These are phyloP conservation scores for Nannobrachium achirus DNA, from an alignment of 2,113 vertebrate species.

Conservation along the genomic window DNA sequence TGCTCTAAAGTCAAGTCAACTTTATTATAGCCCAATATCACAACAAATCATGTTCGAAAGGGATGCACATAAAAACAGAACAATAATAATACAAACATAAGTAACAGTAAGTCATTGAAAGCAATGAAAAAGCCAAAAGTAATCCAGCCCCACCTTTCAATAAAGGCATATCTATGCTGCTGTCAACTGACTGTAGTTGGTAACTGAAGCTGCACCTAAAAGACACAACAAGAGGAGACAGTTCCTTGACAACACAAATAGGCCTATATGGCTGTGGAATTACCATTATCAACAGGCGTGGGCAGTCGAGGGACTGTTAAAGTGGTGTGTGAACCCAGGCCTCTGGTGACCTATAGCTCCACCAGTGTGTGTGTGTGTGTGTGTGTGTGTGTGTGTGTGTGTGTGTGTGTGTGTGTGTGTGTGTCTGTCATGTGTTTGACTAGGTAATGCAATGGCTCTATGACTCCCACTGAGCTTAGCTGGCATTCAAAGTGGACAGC, in stretches of 20 bases:
- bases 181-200: no score
- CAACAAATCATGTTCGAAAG: no score
- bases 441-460: conserved; percentile 29
- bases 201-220: not conserved
- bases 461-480: conserved; percentile 21
- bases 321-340: conserved; percentile 30
- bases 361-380: not conserved
- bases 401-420: conserved; percentile 19
- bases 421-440: conserved; percentile 51
- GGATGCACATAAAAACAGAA: no score
- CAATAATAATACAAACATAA: no score
- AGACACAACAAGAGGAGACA: not conserved
- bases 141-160: not conserved
- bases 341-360: conserved; percentile 27
- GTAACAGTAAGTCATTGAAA: no score
- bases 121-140: not conserved
- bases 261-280: conserved; percentile 5
- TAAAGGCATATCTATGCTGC: not conserved
- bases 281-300: not conserved
- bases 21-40: no score
- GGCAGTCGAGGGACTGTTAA: not conserved
- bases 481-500: conserved; percentile 31
- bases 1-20: no score
- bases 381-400: conserved; percentile 19
- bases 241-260: conserved; percentile 3